Conservation (phyloP, 2,797 vertebrate species). For the Darevskia mixta region DNA sequence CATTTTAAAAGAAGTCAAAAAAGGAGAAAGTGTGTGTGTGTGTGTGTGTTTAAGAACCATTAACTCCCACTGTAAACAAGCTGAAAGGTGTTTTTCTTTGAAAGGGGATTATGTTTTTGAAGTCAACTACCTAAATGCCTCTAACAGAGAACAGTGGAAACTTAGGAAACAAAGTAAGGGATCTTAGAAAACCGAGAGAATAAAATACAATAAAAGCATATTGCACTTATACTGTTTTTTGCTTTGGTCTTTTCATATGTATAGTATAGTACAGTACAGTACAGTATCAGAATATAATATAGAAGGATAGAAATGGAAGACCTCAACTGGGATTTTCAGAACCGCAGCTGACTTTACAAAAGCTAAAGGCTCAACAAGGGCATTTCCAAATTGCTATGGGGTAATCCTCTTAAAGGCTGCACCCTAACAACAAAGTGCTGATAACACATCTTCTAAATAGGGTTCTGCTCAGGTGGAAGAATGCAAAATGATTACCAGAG, state of each 20-base stretch:
- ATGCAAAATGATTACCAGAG: slow-evolving; percentile 1
- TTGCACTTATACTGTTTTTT: fast-evolving
- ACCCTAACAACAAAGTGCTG: neutral
- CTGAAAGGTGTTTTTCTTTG: slow-evolving; percentile 41
- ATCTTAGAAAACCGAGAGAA: slow-evolving; percentile 22
- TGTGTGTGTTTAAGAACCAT: neutral
- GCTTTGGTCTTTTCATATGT: neutral
- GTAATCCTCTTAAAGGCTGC: slow-evolving; percentile 11
- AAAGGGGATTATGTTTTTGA: slow-evolving; percentile 11
- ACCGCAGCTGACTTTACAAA: neutral
- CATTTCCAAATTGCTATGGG: neutral
- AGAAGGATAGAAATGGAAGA: neutral
- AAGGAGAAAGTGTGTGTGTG: neutral
- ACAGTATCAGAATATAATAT: neutral
- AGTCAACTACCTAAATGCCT: slow-evolving; percentile 18
- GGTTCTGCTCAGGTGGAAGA: neutral
- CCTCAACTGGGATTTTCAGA: neutral
- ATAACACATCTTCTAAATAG: neutral
- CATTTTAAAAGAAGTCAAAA: slow-evolving; percentile 25
- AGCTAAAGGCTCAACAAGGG: neutral
- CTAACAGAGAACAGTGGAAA: slow-evolving; percentile 19
- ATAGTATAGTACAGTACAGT: too few species aligned
- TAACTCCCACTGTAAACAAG: slow-evolving; percentile 45
- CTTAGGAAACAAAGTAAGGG: slow-evolving; percentile 8
- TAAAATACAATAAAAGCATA: neutral